Percentiles rank a stretch among this genome's conserved stretches.
Evolutionary conservation across 2,113 vertebrate genomes (phyloP).

Genomic region (Perca flavescens): DNA sequence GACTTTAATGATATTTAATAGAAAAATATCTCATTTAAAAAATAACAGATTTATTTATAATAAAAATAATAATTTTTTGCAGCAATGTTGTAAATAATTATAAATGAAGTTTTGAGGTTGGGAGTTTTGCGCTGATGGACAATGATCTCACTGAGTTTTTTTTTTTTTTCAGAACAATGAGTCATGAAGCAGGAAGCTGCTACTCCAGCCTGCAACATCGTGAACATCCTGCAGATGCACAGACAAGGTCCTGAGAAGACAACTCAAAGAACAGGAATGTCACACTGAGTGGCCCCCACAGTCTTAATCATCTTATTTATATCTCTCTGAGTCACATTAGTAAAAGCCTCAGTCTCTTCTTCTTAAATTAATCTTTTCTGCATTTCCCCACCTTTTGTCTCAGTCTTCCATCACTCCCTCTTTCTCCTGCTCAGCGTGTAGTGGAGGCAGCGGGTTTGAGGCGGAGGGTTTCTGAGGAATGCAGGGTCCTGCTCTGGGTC

Average conservation of each 20-base stretch:
- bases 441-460: conserved; percentile 31
- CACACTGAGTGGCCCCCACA: conserved; percentile 46
- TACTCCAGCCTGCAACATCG: conserved; percentile 39
- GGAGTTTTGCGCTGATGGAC: neutral
- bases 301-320: conserved; percentile 51
- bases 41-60: neutral
- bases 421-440: conserved; percentile 6
- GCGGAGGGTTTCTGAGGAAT: conserved; percentile 70
- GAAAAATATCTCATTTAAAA: too few relatives aligned
- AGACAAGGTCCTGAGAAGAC: conserved; percentile 74
- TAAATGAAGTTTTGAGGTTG: neutral
- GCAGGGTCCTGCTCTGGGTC: conserved; percentile 68
- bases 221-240: conserved; percentile 72
- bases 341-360: conserved; percentile 22
- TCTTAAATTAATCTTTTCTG: neutral
- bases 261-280: conserved; percentile 67
- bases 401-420: conserved; percentile 33
- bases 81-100: neutral
- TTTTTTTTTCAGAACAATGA: conserved; percentile 29
- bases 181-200: conserved; percentile 68
- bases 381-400: conserved; percentile 23
- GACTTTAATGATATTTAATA: neutral
- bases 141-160: neutral
- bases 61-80: neutral
- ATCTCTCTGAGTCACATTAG: conserved; percentile 37